Conservation (phyloP, 2,797 vertebrate genomes). For the Pseudochirops corinnae region DNA sequence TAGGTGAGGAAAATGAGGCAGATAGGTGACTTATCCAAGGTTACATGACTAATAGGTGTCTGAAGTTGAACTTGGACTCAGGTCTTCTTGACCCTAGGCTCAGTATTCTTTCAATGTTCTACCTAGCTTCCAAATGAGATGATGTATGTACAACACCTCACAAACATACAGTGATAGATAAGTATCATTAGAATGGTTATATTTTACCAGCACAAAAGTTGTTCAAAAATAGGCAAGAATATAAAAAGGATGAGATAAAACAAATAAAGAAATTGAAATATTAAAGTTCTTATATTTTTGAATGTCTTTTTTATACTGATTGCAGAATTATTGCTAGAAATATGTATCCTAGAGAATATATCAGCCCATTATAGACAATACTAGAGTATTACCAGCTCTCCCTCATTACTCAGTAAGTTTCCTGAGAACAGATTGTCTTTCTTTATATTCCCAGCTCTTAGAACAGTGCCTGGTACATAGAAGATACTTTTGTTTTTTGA, state of each 20-base stretch:
- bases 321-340: not conserved
- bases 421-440: not conserved
- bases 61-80: not conserved
- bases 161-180: not conserved
- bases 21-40: too few relatives aligned
- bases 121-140: not conserved
- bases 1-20: not conserved
- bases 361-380: not conserved
- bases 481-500: not conserved
- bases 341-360: not conserved
- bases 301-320: not conserved
- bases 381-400: not conserved
- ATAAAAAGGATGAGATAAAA: too few relatives aligned
- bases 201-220: not conserved
- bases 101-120: not conserved
- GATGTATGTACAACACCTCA: not conserved
- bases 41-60: not conserved
- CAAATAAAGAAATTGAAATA: not conserved
- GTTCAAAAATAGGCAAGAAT: not conserved
- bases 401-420: not conserved
- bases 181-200: not conserved
- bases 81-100: not conserved
- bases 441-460: not conserved
- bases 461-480: not conserved
- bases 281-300: not conserved